phyloP scores from a whole-genome alignment of 2,113 vertebrate genomes.

The Catharus fuscescens region DNA sequence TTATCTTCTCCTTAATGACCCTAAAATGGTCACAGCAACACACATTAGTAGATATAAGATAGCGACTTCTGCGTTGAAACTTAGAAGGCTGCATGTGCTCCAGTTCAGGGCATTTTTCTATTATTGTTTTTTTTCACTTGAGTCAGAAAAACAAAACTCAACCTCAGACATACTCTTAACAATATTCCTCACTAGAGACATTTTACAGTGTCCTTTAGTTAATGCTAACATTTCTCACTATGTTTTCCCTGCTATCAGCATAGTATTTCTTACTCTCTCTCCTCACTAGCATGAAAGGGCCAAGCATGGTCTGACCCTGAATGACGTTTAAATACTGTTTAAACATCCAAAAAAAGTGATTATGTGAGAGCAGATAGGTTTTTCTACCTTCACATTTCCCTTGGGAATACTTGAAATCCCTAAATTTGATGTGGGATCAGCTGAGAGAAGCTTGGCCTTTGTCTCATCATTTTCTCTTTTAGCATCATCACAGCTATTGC shows the following conservation, averaged over 20 bases:
- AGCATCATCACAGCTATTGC: neutral
- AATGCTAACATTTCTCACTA: neutral
- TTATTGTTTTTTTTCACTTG: neutral
- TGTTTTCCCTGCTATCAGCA: neutral
- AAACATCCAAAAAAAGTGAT: neutral
- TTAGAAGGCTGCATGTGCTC: neutral
- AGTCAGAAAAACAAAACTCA: neutral
- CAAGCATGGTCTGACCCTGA: neutral
- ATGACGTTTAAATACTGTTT: neutral
- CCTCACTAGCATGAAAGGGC: rapidly evolving
- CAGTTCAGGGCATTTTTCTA: neutral
- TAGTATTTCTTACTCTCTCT: neutral
- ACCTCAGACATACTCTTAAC: neutral
- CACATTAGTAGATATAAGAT: neutral
- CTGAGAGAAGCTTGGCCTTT: neutral
- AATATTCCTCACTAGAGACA: neutral
- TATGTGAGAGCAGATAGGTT: neutral
- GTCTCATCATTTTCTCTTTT: neutral
- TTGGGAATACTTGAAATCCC: neutral
- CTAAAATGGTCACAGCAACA: neutral
- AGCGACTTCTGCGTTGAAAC: neutral
- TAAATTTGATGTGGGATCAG: neutral
- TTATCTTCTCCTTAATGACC: neutral
- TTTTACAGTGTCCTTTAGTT: neutral
- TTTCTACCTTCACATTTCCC: neutral